phyloP scores from a whole-genome alignment of 2,888 invertebrate genomes.

The Pachliopta kotzebuea region DNA sequence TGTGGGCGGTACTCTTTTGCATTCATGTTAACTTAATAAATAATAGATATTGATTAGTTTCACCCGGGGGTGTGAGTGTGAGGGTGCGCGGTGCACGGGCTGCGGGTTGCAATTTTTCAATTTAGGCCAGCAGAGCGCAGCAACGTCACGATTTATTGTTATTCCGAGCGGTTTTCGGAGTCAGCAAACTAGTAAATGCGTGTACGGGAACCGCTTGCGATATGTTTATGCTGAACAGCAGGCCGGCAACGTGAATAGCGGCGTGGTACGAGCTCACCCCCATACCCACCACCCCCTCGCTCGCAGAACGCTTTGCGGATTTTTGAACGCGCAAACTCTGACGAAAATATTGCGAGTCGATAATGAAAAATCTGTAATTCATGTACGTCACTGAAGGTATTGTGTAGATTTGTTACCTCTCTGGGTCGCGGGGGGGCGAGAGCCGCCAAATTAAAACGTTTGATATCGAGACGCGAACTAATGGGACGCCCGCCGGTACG shows the following conservation, averaged over 20 bases:
- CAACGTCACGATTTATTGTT: not conserved
- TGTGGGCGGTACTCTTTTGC: no score
- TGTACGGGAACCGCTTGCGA: no score
- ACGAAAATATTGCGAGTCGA: slow-evolving; percentile 1
- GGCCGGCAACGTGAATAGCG: no score
- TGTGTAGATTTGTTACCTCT: not conserved
- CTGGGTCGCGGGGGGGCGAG: not conserved
- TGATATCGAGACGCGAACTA: slow-evolving; percentile 23
- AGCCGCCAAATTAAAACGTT: slow-evolving; percentile 19
- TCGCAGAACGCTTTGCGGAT: no score
- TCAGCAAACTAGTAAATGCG: not conserved
- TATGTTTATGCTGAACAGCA: no score
- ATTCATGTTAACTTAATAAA: not conserved
- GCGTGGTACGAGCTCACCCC: no score
- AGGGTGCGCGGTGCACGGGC: no score
- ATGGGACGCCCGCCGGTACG: no score
- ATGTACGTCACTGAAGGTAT: not conserved
- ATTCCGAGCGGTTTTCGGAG: not conserved
- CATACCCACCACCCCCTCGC: no score
- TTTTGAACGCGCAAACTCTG: not conserved
- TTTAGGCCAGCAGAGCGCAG: not conserved
- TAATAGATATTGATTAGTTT: no score
- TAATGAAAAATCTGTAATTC: slow-evolving; percentile 15
- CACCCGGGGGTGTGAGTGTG: not conserved
- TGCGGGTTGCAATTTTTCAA: slow-evolving; percentile 9